Conservation (phyloP, 2,113 vertebrate genomes). For the Lamprotornis superbus region DNA sequence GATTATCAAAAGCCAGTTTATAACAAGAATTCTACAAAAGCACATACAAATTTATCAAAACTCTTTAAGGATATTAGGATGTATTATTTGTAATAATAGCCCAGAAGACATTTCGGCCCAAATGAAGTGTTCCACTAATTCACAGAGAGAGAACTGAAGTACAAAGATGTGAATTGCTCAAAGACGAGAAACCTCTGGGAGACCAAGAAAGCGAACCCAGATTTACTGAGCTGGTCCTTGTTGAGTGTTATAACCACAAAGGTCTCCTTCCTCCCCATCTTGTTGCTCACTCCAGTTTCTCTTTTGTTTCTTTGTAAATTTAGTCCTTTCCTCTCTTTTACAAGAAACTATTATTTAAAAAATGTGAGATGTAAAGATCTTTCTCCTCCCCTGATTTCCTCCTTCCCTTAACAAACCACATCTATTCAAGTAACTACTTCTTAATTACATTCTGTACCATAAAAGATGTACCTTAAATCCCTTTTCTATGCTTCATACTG, state of each 20-base stretch:
- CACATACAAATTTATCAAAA: background rate
- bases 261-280: background rate
- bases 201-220: background rate
- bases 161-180: background rate
- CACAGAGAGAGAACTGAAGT: background rate
- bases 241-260: conserved; percentile 44
- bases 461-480: background rate
- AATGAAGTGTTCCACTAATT: background rate
- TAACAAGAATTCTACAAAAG: background rate
- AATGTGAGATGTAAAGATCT: conserved; percentile 13
- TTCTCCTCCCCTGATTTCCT: background rate
- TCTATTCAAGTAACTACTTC: background rate
- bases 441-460: background rate
- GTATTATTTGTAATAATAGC: background rate
- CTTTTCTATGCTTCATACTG: background rate
- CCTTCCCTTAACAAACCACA: background rate
- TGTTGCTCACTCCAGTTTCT: conserved; percentile 31
- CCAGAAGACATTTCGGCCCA: background rate
- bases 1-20: background rate
- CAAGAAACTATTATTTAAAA: conserved; percentile 21
- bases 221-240: background rate
- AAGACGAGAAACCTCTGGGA: background rate
- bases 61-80: background rate
- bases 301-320: conserved; percentile 45
- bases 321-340: conserved; percentile 55